Evolutionary conservation across 2,888 invertebrate genomes (phyloP).

Genomic region (Drosophila mayaguana): DNA sequence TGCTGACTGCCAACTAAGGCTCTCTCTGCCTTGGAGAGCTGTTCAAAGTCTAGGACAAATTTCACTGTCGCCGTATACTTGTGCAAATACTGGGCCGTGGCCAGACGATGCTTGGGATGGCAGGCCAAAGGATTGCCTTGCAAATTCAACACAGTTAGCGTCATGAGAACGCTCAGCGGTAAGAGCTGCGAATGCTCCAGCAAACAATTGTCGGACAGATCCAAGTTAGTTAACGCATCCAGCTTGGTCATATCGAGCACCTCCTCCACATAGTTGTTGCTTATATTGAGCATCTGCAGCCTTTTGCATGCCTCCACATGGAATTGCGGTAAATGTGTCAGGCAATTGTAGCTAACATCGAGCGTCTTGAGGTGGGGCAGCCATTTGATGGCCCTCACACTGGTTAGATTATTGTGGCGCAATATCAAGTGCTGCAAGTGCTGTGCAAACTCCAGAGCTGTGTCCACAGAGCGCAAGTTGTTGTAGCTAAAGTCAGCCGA

Average conservation of each 20-base stretch:
- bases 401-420: slow-evolving; percentile 88
- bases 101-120: slow-evolving; percentile 87
- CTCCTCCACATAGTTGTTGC: slow-evolving; percentile 89
- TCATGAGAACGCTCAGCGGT: slow-evolving; percentile 86
- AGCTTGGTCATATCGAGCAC: slow-evolving; percentile 87
- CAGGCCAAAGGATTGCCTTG: slow-evolving; percentile 88
- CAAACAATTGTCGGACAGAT: slow-evolving; percentile 88
- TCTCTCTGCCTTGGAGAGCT: slow-evolving; percentile 86
- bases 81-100: slow-evolving; percentile 87
- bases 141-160: slow-evolving; percentile 87
- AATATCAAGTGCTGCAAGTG: slow-evolving; percentile 88
- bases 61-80: slow-evolving; percentile 86
- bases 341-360: slow-evolving; percentile 88
- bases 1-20: slow-evolving; percentile 85
- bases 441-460: slow-evolving; percentile 87
- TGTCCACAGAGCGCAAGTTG: slow-evolving; percentile 86
- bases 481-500: slow-evolving; percentile 87
- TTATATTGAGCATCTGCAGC: slow-evolving; percentile 87
- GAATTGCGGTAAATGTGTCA: slow-evolving; percentile 87
- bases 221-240: slow-evolving; percentile 87
- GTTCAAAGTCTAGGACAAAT: slow-evolving; percentile 87
- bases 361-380: slow-evolving; percentile 88
- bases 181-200: slow-evolving; percentile 87
- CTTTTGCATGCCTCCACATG: slow-evolving; percentile 86
- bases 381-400: slow-evolving; percentile 86